A percentile compares a stretch with the other conserved stretches of the same genome.
phyloP scores from a whole-genome alignment of 2,888 invertebrate genomes.

The Eupithecia inturbata region DNA sequence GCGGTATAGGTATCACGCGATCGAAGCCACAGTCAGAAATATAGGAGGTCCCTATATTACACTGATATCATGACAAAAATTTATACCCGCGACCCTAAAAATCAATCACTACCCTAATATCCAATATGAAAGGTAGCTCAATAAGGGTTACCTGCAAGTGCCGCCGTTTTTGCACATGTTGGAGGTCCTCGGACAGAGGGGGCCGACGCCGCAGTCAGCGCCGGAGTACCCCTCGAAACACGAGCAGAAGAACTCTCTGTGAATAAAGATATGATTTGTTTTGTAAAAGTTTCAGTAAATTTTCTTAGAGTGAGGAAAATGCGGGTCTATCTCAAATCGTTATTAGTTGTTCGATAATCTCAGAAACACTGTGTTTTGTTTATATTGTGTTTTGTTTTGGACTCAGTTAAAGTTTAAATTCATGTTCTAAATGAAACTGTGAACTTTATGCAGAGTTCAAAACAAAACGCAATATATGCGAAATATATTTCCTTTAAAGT shows the following conservation, averaged over 20 bases:
- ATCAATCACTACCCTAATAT: slow-evolving; percentile 32
- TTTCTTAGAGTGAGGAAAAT: neutral
- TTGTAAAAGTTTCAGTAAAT: neutral
- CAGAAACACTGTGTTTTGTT: neutral
- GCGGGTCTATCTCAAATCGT: neutral
- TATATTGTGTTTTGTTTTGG: neutral
- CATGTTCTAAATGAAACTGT: neutral
- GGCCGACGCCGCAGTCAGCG: slow-evolving; percentile 90
- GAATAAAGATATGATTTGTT: slow-evolving; percentile 35
- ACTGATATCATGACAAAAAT: neutral
- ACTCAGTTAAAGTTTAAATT: neutral
- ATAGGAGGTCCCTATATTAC: neutral
- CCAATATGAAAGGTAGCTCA: slow-evolving; percentile 15
- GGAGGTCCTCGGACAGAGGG: slow-evolving; percentile 86
- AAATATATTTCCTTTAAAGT: neutral
- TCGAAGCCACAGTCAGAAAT: neutral
- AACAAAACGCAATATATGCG: neutral
- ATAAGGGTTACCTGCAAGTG: slow-evolving; percentile 89
- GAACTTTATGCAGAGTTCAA: neutral
- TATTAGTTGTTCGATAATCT: neutral
- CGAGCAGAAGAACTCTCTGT: slow-evolving; percentile 90
- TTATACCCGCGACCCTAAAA: neutral
- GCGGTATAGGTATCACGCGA: neutral
- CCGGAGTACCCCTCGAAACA: slow-evolving; percentile 93
- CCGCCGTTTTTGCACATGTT: slow-evolving; percentile 92